Base-by-base conservation (phyloP, 2,888 invertebrate genomes). In the Synergus japonicus region DNA sequence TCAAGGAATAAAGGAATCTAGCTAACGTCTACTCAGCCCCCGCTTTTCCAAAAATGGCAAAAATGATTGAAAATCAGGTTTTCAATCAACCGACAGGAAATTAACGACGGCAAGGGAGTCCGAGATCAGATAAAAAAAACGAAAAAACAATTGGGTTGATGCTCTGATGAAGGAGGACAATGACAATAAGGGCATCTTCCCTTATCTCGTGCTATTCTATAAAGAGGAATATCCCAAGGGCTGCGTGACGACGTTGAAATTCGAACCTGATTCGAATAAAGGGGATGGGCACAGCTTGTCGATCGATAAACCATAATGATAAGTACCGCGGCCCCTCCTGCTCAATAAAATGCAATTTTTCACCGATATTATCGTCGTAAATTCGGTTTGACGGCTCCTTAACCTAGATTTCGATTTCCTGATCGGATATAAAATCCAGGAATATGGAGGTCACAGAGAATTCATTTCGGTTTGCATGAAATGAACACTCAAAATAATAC, bases 271-370 rank as follows among this genome's bases (percentile, higher is more conserved):
- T 73, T 73, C 73, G n/a, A 73, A 73, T 54, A 73, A 15, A 54
- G 37, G 37, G n/a, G 43, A 44, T 5, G 18, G 2, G 44, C 54
- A 54, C 37, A 82, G 78, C 81, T 79, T 77, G 79, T 81, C 80
- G 79, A 82, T 82, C 79, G 69, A 79, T 81, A 79, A 79, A 76
- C 82, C 79, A 58, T 76, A 79, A 79, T 79, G 79, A 79, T 81
- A 77, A 77, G 82, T 77, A 78, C 54, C 29, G 43, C 76, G 60
- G 79, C 46, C 66, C 65, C 46, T 65, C 58, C 77, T 37, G 66
- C 66, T 66, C 83, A 85, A 85, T 85, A 84, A 87, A 87, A 87
- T 85, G 86, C 86, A 87, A 88, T 89, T 88, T 88, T 87, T 88
- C 87, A 85, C 78, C 80, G 84, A 87, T 86, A 86, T 88, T 88